A percentile compares a stretch with the other conserved stretches of the same genome.
These are phyloP conservation scores for Antechinus flavipes DNA, from an alignment of 2,113 vertebrate genomes.

Conservation along the genomic window DNA sequence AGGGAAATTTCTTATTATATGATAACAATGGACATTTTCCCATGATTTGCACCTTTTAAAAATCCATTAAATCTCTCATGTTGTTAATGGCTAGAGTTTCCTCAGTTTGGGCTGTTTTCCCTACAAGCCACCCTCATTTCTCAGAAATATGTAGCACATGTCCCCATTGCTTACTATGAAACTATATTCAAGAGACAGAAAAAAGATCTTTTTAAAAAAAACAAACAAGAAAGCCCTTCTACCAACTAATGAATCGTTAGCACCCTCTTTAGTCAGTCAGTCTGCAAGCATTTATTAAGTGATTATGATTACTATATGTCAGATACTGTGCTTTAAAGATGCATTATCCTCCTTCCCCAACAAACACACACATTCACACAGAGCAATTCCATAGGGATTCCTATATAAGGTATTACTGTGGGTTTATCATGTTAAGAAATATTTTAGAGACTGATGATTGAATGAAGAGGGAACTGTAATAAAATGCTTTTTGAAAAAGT, in stretches of 20 bases:
- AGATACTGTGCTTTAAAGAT: not conserved
- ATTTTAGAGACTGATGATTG: not conserved
- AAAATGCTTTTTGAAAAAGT: slow-evolving; percentile 24
- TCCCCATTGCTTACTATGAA: slow-evolving; percentile 46
- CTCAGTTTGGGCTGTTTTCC: slow-evolving; percentile 58
- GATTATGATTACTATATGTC: not conserved
- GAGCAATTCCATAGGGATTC: slow-evolving; percentile 12
- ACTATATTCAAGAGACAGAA: slow-evolving; percentile 15
- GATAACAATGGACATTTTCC: slow-evolving; percentile 48
- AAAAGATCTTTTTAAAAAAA: slow-evolving; percentile 27
- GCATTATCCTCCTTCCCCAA: not conserved
- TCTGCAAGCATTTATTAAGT: not conserved
- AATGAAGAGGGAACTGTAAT: slow-evolving; percentile 21
- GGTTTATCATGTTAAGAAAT: slow-evolving; percentile 6
- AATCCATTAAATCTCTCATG: slow-evolving; percentile 53
- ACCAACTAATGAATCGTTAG: not conserved
- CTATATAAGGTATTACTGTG: slow-evolving; percentile 1
- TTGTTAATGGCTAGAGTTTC: slow-evolving; percentile 52
- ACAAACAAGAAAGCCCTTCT: not conserved
- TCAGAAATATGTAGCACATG: slow-evolving; percentile 57
- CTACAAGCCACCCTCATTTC: slow-evolving; percentile 41
- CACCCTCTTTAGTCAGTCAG: slow-evolving; percentile 28
- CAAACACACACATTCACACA: not conserved
- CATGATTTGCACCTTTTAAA: slow-evolving; percentile 63
- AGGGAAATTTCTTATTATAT: slow-evolving; percentile 54